Percentiles rank a stretch among this genome's conserved stretches.
Evolutionary conservation across 2,888 invertebrate species (phyloP).

Genomic region (Loripinus fragilis): DNA sequence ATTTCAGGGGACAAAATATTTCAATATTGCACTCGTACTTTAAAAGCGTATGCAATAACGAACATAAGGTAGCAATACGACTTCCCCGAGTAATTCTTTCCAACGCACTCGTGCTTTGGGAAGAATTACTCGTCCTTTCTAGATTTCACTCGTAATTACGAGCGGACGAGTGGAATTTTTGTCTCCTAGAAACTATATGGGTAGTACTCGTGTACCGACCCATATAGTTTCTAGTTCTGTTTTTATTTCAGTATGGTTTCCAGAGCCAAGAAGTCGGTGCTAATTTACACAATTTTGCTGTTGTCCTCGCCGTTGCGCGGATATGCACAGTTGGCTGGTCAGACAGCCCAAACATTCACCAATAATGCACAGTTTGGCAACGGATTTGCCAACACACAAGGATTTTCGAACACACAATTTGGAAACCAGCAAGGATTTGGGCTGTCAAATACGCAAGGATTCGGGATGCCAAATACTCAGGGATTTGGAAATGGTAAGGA

Average conservation of each 20-base stretch:
- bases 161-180: too few relatives aligned
- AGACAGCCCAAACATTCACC: neutral
- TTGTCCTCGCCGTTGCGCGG: slow-evolving; percentile 4
- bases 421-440: too few relatives aligned
- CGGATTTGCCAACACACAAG: neutral
- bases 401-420: neutral
- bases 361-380: slow-evolving; percentile 3
- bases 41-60: too few relatives aligned
- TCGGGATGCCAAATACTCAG: neutral
- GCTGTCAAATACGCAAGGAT: neutral
- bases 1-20: too few relatives aligned
- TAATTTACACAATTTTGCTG: slow-evolving; percentile 16
- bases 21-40: too few relatives aligned
- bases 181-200: too few relatives aligned
- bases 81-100: too few relatives aligned
- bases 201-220: too few relatives aligned
- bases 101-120: too few relatives aligned
- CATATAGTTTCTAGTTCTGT: neutral
- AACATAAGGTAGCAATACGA: too few relatives aligned
- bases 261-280: slow-evolving; percentile 19
- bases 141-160: too few relatives aligned
- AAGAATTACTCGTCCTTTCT: too few relatives aligned
- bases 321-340: neutral
- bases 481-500: slow-evolving; percentile 2
- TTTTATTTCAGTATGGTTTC: slow-evolving; percentile 16